Percentiles rank a stretch among this genome's conserved stretches.
phyloP scores from a whole-genome alignment of 1,140 invertebrate genomes.

The Phenacoccus solenopsis region DNA sequence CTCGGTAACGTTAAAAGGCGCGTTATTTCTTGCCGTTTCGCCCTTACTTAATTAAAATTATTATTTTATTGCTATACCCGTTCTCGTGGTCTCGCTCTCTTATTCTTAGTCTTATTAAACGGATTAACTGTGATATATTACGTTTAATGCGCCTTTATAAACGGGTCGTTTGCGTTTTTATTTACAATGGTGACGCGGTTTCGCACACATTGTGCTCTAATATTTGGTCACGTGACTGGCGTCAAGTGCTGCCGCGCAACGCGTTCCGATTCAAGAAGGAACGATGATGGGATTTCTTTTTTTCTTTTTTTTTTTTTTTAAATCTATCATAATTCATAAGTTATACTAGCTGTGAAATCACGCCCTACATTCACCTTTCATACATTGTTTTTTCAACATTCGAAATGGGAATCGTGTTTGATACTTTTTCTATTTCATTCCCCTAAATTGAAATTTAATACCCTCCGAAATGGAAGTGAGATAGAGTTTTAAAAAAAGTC shows the following conservation, averaged over 20 bases:
- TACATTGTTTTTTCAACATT: no score
- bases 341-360: no score
- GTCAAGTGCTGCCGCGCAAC: neutral
- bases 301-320: no score
- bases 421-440: no score
- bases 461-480: no score
- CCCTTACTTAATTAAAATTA: constrained; percentile 16
- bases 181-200: neutral
- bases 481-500: no score
- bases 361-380: no score
- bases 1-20: neutral
- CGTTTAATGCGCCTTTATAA: neutral
- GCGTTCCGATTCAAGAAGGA: no score
- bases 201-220: neutral
- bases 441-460: no score
- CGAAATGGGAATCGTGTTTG: no score
- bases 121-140: constrained; percentile 14
- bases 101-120: constrained; percentile 10
- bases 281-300: no score
- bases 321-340: no score
- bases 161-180: constrained; percentile 9
- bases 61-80: neutral
- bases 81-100: neutral
- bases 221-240: neutral
- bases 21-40: neutral